Evolutionary conservation across 2,113 vertebrate species (phyloP).

Genomic region (Notiomystis cincta): DNA sequence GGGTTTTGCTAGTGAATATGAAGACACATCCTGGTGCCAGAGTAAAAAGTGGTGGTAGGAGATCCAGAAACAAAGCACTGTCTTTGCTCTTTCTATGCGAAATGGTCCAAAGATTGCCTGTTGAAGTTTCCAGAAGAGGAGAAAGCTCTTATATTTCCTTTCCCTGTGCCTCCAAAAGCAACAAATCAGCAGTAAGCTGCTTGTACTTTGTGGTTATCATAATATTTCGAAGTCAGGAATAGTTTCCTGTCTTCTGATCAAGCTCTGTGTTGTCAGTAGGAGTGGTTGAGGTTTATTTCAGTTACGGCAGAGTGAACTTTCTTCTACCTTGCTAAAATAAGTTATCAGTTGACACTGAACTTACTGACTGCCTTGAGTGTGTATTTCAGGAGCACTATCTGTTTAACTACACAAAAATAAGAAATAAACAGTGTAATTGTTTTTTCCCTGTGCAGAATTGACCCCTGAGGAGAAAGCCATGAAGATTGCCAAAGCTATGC

Average conservation of each 20-base stretch:
- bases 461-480: constrained; percentile 92
- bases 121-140: not conserved
- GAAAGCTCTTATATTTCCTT: not conserved
- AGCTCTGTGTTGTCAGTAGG: not conserved
- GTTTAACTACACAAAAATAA: not conserved
- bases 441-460: constrained; percentile 74
- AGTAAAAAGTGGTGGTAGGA: not conserved
- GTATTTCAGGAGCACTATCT: not conserved
- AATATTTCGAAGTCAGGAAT: not conserved
- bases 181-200: not conserved
- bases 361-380: not conserved
- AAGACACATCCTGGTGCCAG: not conserved
- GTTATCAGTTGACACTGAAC: not conserved
- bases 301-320: not conserved
- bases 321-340: not conserved
- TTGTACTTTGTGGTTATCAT: not conserved
- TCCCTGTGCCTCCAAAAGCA: not conserved
- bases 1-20: not conserved
- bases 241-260: not conserved
- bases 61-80: not conserved
- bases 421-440: not conserved
- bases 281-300: not conserved
- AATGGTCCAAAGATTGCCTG: not conserved
- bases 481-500: constrained; percentile 89
- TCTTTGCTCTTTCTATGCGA: not conserved